Conservation (phyloP, 2,888 invertebrate genomes). For the Scelioninae gen. 1 region DNA sequence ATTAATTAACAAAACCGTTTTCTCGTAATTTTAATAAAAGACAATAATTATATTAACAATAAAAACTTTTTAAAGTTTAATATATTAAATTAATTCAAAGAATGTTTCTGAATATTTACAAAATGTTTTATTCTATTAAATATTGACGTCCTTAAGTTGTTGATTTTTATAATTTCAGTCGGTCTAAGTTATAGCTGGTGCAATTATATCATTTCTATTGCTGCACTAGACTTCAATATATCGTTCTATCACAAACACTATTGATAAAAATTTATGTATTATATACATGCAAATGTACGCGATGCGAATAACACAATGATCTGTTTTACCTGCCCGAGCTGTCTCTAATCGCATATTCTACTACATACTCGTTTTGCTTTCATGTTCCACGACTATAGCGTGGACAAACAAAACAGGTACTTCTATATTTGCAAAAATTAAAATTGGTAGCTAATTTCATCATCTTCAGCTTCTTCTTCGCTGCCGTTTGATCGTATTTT, state of each 20-base stretch:
- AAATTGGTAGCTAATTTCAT: conserved; percentile 16
- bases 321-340: conserved; percentile 83
- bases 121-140: no score
- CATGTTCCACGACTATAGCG: conserved; percentile 44
- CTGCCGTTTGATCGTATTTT: no score
- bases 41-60: no score
- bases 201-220: conserved; percentile 58
- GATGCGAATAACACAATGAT: conserved; percentile 69
- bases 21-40: no score
- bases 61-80: no score
- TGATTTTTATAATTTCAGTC: conserved; percentile 4
- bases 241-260: conserved; percentile 63
- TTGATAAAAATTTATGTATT: conserved; percentile 67
- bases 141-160: no score
- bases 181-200: conserved; percentile 52
- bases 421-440: conserved; percentile 18
- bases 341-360: conserved; percentile 78
- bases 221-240: conserved; percentile 56
- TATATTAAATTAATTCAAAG: no score
- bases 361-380: conserved; percentile 56
- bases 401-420: conserved; percentile 57
- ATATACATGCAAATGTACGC: conserved; percentile 69
- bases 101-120: no score
- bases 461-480: no score
- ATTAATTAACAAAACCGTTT: no score